A percentile compares a stretch with the other conserved stretches of the same genome.
These are phyloP conservation scores for Siderastrea siderea DNA, from an alignment of 92 coral and sea anemone species.

Conservation along the genomic window DNA sequence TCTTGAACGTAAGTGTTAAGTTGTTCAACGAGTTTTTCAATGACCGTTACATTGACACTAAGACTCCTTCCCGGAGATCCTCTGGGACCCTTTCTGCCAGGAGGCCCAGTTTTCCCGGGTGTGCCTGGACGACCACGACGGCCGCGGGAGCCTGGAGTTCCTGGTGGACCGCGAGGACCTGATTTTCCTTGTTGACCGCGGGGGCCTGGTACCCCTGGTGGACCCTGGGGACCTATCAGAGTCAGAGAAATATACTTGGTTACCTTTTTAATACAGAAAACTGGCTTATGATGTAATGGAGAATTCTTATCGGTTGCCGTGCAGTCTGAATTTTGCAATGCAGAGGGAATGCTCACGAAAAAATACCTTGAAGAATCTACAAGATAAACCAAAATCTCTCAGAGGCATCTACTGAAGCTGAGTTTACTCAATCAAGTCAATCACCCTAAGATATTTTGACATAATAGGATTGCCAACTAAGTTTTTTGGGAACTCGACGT, in stretches of 20 bases:
- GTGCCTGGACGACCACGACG: slow-evolving; percentile 40
- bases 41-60: background rate
- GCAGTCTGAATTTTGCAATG: no score
- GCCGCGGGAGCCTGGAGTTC: slow-evolving; percentile 30
- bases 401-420: no score
- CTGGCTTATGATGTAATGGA: no score
- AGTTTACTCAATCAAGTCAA: no score
- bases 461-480: no score
- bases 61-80: slow-evolving; percentile 29
- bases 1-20: background rate
- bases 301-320: no score
- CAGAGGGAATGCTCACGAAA: no score
- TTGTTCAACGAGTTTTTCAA: slow-evolving; percentile 1
- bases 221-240: background rate
- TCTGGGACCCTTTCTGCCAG: slow-evolving; percentile 32
- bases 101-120: slow-evolving; percentile 47
- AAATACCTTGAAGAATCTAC: no score
- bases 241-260: background rate
- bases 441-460: no score
- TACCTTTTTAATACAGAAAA: no score
- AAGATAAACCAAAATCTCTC: no score
- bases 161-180: background rate
- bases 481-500: no score
- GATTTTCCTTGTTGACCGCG: slow-evolving; percentile 16
- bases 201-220: background rate